A percentile compares a stretch with the other conserved stretches of the same genome.
These are phyloP conservation scores for Osmoderma eremita DNA, from an alignment of 2,888 invertebrate genomes.

Conservation along the genomic window DNA sequence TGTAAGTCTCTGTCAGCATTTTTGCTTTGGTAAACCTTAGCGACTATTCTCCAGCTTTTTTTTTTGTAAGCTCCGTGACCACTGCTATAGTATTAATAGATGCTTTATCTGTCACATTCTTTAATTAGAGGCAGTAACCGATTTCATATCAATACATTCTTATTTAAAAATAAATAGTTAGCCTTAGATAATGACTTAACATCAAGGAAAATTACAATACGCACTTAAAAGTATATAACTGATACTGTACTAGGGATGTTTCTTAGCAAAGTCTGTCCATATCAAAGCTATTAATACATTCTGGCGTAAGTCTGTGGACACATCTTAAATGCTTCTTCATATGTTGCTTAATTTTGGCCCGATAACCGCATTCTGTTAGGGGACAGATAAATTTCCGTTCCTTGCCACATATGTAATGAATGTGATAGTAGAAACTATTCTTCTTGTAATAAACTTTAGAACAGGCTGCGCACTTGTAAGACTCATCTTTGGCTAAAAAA, in stretches of 20 bases:
- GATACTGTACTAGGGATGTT: not conserved
- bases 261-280: constrained; percentile 7
- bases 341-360: constrained; percentile 34
- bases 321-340: constrained; percentile 37
- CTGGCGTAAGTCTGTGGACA: constrained; percentile 17
- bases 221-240: not conserved
- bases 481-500: not conserved
- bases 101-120: too few relatives aligned
- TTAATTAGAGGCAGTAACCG: too few relatives aligned
- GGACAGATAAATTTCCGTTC: constrained; percentile 34
- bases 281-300: constrained; percentile 19
- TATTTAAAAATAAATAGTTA: not conserved
- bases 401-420: constrained; percentile 37
- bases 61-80: too few relatives aligned
- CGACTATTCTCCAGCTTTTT: too few relatives aligned
- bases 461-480: constrained; percentile 22
- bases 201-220: not conserved
- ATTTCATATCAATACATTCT: too few relatives aligned
- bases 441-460: constrained; percentile 18
- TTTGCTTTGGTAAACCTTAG: too few relatives aligned
- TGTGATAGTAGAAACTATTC: constrained; percentile 26
- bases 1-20: too few relatives aligned
- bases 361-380: constrained; percentile 20
- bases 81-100: too few relatives aligned
- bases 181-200: not conserved